These are phyloP conservation scores for Drosophila melanogaster DNA, from an alignment of 1,140 invertebrate species.

Conservation along the genomic window Release_6_plus_ISO1_MT NT_037436.4:17337001-17337500, in stretches of 20 bases:
- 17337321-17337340: constrained; percentile 89
- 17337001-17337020: constrained; percentile 25
- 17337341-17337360: constrained; percentile 90
- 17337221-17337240: constrained; percentile 6
- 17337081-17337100: constrained; percentile 44
- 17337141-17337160: constrained; percentile 62
- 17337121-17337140: constrained; percentile 46
- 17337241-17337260: constrained; percentile 15
- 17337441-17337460: constrained; percentile 89
- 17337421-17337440: constrained; percentile 93
- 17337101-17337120: constrained; percentile 73
- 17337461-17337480: constrained; percentile 82
- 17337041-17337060: constrained; percentile 74
- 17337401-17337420: constrained; percentile 91
- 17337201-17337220: constrained; percentile 41
- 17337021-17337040: constrained; percentile 75
- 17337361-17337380: constrained; percentile 91
- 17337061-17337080: constrained; percentile 23
- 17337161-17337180: constrained; percentile 65
- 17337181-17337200: constrained; percentile 79
- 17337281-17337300: neutral
- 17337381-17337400: constrained; percentile 90
- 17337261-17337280: constrained; percentile 25
- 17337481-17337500: constrained; percentile 84
- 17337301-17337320: neutral